These are phyloP conservation scores for Meiosimyza decipiens DNA, from an alignment of 2,888 invertebrate species.

Conservation along the genomic window DNA sequence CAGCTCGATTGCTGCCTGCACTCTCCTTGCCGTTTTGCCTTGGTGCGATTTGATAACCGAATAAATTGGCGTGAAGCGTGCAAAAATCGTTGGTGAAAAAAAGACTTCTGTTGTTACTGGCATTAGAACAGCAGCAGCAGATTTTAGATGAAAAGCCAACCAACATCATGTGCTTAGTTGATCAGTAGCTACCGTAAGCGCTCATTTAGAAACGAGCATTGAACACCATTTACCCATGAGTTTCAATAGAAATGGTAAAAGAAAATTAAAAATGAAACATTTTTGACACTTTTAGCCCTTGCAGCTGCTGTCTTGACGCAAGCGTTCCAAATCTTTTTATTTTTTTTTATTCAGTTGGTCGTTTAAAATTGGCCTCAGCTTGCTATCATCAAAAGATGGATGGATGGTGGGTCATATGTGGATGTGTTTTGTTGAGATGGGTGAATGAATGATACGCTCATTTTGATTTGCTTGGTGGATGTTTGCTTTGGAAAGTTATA, in stretches of 20 bases:
- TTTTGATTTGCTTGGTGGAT: slow-evolving; percentile 64
- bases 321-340: background rate
- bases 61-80: slow-evolving; percentile 68
- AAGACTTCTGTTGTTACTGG: slow-evolving; percentile 6
- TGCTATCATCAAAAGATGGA: slow-evolving; percentile 44
- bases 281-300: slow-evolving; percentile 46
- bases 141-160: slow-evolving; percentile 6
- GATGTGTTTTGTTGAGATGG: slow-evolving; percentile 1
- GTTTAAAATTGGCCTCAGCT: slow-evolving; percentile 37
- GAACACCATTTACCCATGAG: background rate
- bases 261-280: slow-evolving; percentile 42
- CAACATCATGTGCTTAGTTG: slow-evolving; percentile 12
- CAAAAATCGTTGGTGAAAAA: slow-evolving; percentile 58
- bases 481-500: slow-evolving; percentile 61
- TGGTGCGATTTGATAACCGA: slow-evolving; percentile 57
- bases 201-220: background rate
- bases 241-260: slow-evolving; percentile 11
- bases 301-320: slow-evolving; percentile 33
- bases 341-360: slow-evolving; percentile 27
- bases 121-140: background rate
- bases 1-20: background rate
- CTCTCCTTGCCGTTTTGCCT: slow-evolving; percentile 18
- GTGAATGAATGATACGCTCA: slow-evolving; percentile 51
- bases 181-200: background rate
- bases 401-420: slow-evolving; percentile 26